Base-by-base conservation (phyloP, 2,797 vertebrate genomes). In the Coendou prehensilis region DNA sequence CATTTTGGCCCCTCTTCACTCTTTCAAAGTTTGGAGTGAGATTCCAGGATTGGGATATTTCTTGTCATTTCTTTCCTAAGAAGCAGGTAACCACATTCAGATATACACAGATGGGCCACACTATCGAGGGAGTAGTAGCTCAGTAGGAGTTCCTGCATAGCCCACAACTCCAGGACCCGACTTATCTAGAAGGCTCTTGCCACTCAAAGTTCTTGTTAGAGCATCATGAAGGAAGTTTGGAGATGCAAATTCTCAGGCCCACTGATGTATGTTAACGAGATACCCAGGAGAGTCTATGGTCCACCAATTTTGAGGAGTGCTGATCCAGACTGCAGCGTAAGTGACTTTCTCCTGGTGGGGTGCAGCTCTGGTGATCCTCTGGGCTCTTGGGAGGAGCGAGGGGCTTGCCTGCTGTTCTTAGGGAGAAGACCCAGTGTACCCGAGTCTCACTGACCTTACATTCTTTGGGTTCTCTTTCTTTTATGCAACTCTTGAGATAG, bases 11-110 rank as follows among this genome's bases (percentile, higher is more conserved):
- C 26, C 13, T 54, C 30, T 80, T 80, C 7, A 28, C 37, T 86
- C 14, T 54, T 76, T 56, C 41, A 69, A 88, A 92, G 30, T 89
- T 41, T 93, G 61, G 11, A 50, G 26, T 93, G 57, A 82, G 75
- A 94, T 87, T 83, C 50, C 91, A 85, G 50, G 75, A 83, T 33
- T 90, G 28, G 47, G 47, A 28, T 33, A 54, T 83, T 92, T 93
- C 80, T 95, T 69, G 1, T 91, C 50, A 81, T 37, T 88, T 89
- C n/a, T 30, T 71, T 88, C 52, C 26, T 63, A 64, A 85, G 90
- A 87, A 93, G 22, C n/a, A 89, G 50, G 9, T 41, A 64, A 8
- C 26, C 84, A 91, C 54, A 22, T 86, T 84, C 41, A 91, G 57
- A 28, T 41, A 5, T 56, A 67, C 20, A 78, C 52, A 71, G n/a